phyloP scores from a whole-genome alignment of 2,888 invertebrate genomes.

The Drosophila infuscata region DNA sequence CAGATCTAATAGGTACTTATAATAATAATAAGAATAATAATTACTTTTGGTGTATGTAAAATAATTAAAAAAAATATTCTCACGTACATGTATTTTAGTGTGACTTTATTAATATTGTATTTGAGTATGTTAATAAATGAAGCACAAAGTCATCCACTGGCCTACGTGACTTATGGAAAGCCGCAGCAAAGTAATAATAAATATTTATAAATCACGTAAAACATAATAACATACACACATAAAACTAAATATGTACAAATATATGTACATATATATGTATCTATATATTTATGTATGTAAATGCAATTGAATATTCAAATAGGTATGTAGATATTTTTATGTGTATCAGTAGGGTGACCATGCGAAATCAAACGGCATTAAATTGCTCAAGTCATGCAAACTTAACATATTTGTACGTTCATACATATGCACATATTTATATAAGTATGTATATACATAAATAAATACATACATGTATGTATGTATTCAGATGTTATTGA shows the following conservation, averaged over 20 bases:
- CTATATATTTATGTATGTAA: background rate
- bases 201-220: constrained; percentile 7
- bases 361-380: background rate
- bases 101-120: background rate
- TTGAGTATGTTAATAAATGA: constrained; percentile 3
- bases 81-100: constrained; percentile 4
- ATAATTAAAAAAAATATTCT: background rate
- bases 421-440: background rate
- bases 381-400: constrained; percentile 1
- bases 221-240: background rate
- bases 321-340: background rate
- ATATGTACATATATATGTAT: background rate
- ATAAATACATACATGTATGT: background rate
- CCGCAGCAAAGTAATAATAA: constrained; percentile 16
- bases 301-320: background rate
- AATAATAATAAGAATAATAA: too few species aligned
- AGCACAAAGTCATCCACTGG: constrained; percentile 20
- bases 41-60: too few species aligned
- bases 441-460: background rate
- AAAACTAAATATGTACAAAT: too few species aligned
- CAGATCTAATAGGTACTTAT: too few species aligned
- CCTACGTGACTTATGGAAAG: constrained; percentile 43
- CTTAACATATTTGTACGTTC: too few species aligned
- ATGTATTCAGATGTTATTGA: background rate
- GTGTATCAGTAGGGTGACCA: background rate